Percentiles rank a stretch among this genome's conserved stretches.
These are phyloP conservation scores for Lophura nycthemera DNA, from an alignment of 2,113 vertebrate genomes.

Conservation along the genomic window DNA sequence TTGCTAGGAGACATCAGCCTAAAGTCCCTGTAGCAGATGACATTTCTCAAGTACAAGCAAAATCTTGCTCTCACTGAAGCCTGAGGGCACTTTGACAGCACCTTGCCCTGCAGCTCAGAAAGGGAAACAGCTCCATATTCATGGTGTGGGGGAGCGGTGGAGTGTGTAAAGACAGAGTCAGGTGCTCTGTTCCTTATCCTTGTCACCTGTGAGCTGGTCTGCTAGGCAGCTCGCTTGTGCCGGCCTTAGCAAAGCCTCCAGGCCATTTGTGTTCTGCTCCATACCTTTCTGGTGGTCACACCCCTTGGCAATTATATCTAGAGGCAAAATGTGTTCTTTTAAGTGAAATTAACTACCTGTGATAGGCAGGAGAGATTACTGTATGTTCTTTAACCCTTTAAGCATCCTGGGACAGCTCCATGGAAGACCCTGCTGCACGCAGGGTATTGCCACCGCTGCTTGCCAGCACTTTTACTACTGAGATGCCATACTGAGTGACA, in stretches of 20 bases:
- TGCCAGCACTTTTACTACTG: background rate
- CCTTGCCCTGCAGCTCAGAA: background rate
- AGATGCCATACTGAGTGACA: background rate
- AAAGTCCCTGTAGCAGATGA: background rate
- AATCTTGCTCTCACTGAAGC: background rate
- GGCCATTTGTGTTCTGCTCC: constrained; percentile 9
- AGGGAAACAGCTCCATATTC: background rate
- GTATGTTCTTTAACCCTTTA: background rate
- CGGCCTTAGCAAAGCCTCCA: background rate
- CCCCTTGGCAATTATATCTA: background rate
- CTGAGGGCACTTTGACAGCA: background rate
- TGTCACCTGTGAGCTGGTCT: background rate
- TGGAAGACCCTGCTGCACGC: accelerated
- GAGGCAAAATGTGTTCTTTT: constrained; percentile 57
- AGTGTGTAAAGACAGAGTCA: background rate
- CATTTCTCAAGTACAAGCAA: background rate
- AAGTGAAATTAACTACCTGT: constrained; percentile 10
- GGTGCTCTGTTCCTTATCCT: background rate
- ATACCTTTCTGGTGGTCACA: background rate
- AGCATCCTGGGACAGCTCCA: background rate
- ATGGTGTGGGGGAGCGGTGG: accelerated
- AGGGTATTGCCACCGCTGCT: background rate
- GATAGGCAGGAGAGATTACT: background rate
- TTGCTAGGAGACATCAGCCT: background rate
- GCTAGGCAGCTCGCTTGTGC: background rate